Conservation (phyloP, 2,888 invertebrate species). For the Apodemia mormo region DNA sequence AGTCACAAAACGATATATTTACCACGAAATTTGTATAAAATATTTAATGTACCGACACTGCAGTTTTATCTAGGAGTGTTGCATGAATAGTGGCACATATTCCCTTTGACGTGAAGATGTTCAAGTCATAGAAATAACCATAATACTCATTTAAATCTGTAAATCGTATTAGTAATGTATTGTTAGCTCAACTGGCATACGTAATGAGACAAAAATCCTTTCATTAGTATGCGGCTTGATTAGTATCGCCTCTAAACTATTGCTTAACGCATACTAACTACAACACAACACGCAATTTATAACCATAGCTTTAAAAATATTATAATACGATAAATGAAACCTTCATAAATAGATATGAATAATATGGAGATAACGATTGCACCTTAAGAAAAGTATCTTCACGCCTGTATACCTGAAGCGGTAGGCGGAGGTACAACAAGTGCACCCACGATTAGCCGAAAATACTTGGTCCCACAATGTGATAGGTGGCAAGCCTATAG, state of each 20-base stretch:
- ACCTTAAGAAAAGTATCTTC: too few relatives aligned
- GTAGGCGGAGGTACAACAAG: too few relatives aligned
- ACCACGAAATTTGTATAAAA: too few relatives aligned
- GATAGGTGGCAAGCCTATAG: too few relatives aligned
- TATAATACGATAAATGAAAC: background rate
- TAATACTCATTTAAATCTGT: background rate
- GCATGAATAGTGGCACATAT: background rate
- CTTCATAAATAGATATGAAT: too few relatives aligned
- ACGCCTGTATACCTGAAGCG: too few relatives aligned
- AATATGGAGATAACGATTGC: too few relatives aligned
- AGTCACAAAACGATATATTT: too few relatives aligned
- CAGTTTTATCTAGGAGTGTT: too few relatives aligned
- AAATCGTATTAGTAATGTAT: background rate
- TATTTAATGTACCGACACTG: too few relatives aligned
- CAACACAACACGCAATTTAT: background rate
- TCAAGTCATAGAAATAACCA: background rate
- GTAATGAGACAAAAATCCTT: background rate
- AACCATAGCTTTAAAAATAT: conserved; percentile 2
- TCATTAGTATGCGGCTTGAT: conserved; percentile 12
- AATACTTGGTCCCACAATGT: too few relatives aligned
- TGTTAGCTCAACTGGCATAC: background rate
- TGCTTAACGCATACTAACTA: conserved; percentile 12
- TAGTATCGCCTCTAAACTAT: conserved; percentile 6
- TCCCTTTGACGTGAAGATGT: background rate
- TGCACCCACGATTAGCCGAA: too few relatives aligned